Evolutionary conservation across 2,113 vertebrate genomes (phyloP).

Genomic region (Brienomyrus brachyistius): DNA sequence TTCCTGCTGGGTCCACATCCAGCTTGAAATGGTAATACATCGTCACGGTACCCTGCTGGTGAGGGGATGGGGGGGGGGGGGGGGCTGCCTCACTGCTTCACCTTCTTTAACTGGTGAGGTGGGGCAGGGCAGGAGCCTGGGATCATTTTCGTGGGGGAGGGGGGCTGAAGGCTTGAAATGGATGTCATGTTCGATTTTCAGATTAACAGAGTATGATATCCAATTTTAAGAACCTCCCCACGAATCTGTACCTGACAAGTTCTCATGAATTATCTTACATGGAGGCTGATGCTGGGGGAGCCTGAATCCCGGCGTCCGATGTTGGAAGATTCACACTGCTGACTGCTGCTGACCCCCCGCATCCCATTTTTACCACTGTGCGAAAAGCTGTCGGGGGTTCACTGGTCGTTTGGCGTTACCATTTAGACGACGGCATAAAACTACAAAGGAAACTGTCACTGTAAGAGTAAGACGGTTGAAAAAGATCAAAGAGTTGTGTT

Average conservation of each 20-base stretch:
- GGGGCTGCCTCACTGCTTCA: background rate
- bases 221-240: background rate
- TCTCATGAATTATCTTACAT: conserved; percentile 30
- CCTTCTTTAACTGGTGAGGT: background rate
- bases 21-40: background rate
- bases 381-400: background rate
- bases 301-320: conserved; percentile 28
- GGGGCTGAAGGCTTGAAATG: background rate
- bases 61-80: background rate
- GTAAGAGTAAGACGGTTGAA: background rate
- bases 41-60: background rate
- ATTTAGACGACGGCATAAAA: background rate
- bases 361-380: background rate
- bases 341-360: background rate
- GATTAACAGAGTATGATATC: conserved; percentile 1
- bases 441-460: background rate
- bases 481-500: background rate
- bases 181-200: background rate
- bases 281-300: conserved; percentile 2
- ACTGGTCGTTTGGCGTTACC: background rate
- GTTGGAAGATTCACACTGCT: conserved; percentile 12
- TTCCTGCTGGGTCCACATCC: background rate
- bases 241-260: background rate
- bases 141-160: background rate
- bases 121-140: background rate